phyloP scores from a whole-genome alignment of 2,797 vertebrate genomes.

The Phrynocephalus forsythii region DNA sequence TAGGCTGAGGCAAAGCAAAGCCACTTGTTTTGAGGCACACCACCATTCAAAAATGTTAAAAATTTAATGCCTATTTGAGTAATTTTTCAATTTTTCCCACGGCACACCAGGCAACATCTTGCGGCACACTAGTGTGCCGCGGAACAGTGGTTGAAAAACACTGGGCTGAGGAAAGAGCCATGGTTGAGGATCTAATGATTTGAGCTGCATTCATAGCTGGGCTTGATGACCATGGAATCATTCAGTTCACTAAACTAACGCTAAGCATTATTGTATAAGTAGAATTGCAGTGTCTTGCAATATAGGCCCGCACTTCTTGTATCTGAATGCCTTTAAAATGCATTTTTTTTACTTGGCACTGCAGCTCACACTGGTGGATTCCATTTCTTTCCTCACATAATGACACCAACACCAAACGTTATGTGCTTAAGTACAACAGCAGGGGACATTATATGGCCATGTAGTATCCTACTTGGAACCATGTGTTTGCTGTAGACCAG shows the following conservation, averaged over 20 bases:
- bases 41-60: too few relatives aligned
- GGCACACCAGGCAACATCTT: too few relatives aligned
- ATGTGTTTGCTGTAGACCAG: too few relatives aligned
- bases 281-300: not conserved
- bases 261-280: too few relatives aligned
- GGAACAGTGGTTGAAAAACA: too few relatives aligned
- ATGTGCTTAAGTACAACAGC: not conserved
- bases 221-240: not conserved
- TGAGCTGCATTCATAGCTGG: not conserved
- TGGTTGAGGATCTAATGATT: not conserved
- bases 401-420: not conserved
- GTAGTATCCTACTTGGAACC: too few relatives aligned
- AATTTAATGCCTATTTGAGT: too few relatives aligned
- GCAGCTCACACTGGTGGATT: not conserved
- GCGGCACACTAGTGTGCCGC: too few relatives aligned
- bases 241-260: too few relatives aligned
- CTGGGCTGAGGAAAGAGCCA: not conserved
- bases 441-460: not conserved
- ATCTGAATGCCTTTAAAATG: not conserved
- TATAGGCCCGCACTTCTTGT: not conserved
- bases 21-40: too few relatives aligned
- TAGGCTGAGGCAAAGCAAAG: not conserved
- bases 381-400: not conserved
- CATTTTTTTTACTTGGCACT: not conserved
- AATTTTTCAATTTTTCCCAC: too few relatives aligned